Base-by-base conservation (phyloP, 2,797 vertebrate species). In the Cirrhinus molitorella region DNA sequence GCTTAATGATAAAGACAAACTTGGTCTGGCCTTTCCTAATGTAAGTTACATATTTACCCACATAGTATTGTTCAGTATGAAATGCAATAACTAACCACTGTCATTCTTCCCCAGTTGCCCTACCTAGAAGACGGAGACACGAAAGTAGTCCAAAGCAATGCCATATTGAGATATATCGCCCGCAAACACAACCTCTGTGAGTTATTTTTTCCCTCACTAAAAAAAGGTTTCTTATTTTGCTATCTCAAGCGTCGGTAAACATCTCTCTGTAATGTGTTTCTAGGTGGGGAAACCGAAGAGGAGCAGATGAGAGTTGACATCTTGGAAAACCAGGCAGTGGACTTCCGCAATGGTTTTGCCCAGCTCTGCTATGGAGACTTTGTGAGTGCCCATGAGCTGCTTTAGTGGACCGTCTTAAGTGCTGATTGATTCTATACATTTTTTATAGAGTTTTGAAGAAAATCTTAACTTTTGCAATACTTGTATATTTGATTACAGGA, bases 321-420 rank as follows among this genome's bases (percentile, higher is more conserved):
- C 71, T 10, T 98, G 89, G 97, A 98, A 91, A 98, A 98, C 91
- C 97, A 98, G 91, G 82, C 94, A 0, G 96, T 97, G 96, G 98
- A 99, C 86, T 97, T 99, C 87, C 96, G 97, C 66, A 94, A 95
- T 80, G 94, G 93, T 17, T 96, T 99, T 23, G 92, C 90, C 43
- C 91, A 59, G 40, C 0, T 99, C 82, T 95, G 94, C 92, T 99
- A 99, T 92, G 88, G 89, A 0, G 94, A 98, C 55, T 95, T 94
- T 0, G 98, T 99, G 89, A 95, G 97, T 96, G 45, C 6, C 49
- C 49, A 16, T 17, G 16, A 49, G 4, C 3, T 14, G 4, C 49
- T 51, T 51, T 51, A 51, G 1, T 49, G 13, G 13, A 16, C 47
- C 16, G 47, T 49, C 47, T 49, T 49, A 49, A 17, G 16, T 6